A percentile compares a stretch with the other conserved stretches of the same genome.
These are phyloP conservation scores for Pyrgilauda ruficollis DNA, from an alignment of 2,113 vertebrate genomes.

Conservation along the genomic window DNA sequence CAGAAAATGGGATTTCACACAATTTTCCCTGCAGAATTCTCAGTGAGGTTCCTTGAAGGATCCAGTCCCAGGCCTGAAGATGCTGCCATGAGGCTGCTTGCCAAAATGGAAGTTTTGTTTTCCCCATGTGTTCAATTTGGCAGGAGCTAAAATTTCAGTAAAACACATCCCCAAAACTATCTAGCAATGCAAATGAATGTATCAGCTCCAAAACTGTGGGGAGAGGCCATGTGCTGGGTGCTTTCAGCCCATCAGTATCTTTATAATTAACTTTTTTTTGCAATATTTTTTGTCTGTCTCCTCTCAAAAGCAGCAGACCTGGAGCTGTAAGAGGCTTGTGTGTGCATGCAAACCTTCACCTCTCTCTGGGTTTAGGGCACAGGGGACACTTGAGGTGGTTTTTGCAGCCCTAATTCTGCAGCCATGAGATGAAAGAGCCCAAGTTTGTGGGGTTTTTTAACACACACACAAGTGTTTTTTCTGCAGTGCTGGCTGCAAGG, in stretches of 20 bases:
- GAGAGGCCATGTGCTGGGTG: not conserved
- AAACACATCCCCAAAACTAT: not conserved
- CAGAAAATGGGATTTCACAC: accelerated
- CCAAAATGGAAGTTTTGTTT: not conserved
- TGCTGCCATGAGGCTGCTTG: not conserved
- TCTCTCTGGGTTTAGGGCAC: not conserved
- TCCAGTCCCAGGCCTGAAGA: not conserved
- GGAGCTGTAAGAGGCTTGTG: not conserved
- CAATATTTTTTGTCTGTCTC: not conserved
- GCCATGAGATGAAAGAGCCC: not conserved
- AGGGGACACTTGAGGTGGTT: not conserved
- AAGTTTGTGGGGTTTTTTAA: not conserved
- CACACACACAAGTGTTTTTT: not conserved
- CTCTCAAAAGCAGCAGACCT: not conserved
- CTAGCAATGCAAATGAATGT: not conserved
- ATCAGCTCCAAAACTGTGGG: not conserved
- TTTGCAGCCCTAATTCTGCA: not conserved
- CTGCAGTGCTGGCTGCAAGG: not conserved
- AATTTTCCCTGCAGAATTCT: not conserved
- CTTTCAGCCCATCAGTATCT: not conserved
- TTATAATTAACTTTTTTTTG: not conserved
- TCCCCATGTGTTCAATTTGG: not conserved
- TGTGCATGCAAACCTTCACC: not conserved
- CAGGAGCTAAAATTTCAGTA: not conserved
- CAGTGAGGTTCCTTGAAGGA: not conserved